Conservation (phyloP, 2,797 vertebrate genomes). For the Nasua narica region DNA sequence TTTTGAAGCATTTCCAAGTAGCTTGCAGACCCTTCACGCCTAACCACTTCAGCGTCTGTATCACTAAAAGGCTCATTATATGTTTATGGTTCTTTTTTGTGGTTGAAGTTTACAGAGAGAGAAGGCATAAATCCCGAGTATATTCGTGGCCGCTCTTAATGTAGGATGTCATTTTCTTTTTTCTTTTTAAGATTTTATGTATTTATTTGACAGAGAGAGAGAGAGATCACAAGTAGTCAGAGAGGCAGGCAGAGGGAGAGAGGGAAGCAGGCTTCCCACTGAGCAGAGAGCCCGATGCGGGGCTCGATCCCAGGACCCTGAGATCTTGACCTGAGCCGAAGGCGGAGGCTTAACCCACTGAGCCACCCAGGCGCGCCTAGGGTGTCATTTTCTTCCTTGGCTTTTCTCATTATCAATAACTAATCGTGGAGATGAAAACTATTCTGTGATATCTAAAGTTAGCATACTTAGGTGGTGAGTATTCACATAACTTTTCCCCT, state of each 20-base stretch:
- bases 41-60: background rate
- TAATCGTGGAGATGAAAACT: background rate
- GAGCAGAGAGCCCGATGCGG: too few relatives aligned
- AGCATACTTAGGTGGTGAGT: background rate
- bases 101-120: background rate
- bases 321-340: too few relatives aligned
- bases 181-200: too few relatives aligned
- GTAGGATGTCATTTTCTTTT: too few relatives aligned
- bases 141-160: background rate
- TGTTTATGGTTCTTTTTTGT: background rate
- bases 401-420: background rate
- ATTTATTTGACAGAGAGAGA: too few relatives aligned
- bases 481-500: background rate
- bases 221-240: too few relatives aligned
- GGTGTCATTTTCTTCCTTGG: conserved; percentile 13
- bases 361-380: too few relatives aligned
- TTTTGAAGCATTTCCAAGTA: conserved; percentile 20
- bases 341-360: too few relatives aligned
- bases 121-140: background rate
- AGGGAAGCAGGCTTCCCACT: too few relatives aligned
- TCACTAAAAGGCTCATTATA: background rate
- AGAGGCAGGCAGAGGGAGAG: too few relatives aligned
- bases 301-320: too few relatives aligned
- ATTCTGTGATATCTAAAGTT: background rate
- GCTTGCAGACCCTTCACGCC: background rate